Percentiles rank a stretch among this genome's conserved stretches.
Evolutionary conservation across 2,113 vertebrate genomes (phyloP).

Genomic region (Ploceus nigricollis): DNA sequence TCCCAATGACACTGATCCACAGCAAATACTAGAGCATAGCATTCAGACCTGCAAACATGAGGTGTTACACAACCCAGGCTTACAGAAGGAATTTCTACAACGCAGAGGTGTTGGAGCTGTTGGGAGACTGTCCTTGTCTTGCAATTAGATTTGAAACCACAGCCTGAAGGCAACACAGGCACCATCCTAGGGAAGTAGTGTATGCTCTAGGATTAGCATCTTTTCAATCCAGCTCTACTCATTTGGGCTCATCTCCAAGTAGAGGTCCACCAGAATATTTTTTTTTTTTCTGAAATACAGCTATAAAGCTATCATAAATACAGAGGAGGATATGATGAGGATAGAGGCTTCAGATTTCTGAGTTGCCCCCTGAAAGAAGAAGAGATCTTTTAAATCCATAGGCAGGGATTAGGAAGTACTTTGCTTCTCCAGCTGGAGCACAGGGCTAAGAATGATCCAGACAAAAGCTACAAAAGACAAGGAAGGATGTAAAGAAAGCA

Average conservation of each 20-base stretch:
- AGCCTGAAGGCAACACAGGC: background rate
- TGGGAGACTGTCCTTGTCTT: background rate
- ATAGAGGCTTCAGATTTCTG: background rate
- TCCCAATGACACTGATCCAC: background rate
- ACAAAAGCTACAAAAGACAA: background rate
- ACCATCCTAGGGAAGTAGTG: background rate
- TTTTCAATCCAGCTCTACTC: background rate
- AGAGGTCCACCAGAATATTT: background rate
- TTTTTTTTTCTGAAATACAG: background rate
- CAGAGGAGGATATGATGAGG: background rate
- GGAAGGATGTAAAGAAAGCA: background rate
- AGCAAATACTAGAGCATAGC: background rate
- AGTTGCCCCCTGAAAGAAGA: background rate
- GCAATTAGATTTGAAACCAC: background rate
- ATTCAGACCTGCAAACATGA: background rate
- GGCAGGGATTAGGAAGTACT: background rate
- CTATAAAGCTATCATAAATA: background rate
- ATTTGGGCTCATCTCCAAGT: background rate
- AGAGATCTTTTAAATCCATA: background rate
- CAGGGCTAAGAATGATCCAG: background rate
- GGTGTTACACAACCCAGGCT: background rate
- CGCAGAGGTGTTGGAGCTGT: background rate
- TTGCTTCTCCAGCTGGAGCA: background rate
- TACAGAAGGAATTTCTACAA: background rate
- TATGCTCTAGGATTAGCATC: background rate